Evolutionary conservation across 2,113 vertebrate genomes (phyloP).

Genomic region (Plecturocebus donacophilus): DNA sequence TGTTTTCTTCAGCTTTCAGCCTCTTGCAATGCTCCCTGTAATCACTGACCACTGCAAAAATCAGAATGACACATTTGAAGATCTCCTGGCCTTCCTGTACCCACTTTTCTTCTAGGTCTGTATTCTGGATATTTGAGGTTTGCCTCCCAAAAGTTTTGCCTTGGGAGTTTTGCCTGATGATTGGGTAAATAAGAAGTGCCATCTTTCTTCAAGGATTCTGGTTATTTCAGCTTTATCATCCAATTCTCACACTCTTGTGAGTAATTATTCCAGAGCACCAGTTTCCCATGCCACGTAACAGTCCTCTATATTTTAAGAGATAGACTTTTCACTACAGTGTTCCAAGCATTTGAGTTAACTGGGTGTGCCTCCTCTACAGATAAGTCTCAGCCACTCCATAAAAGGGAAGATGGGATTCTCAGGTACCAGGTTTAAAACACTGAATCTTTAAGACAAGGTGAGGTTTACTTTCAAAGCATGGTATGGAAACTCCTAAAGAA

Average conservation of each 20-base stretch:
- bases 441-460: conserved; percentile 53
- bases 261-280: background rate
- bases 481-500: background rate
- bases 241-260: conserved; percentile 16
- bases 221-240: background rate
- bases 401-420: background rate
- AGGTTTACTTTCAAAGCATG: conserved; percentile 35
- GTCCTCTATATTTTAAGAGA: background rate
- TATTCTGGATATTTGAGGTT: background rate
- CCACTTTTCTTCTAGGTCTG: background rate
- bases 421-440: background rate
- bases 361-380: background rate
- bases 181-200: background rate
- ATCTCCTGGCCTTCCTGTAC: background rate
- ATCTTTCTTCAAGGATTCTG: background rate
- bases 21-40: background rate
- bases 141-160: background rate
- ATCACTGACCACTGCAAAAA: background rate
- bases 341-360: conserved; percentile 11
- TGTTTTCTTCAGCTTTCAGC: background rate
- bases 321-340: background rate
- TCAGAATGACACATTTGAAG: background rate
- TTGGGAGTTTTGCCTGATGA: background rate
- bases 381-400: background rate
- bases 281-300: background rate